Conservation (phyloP, 2,113 vertebrate species). For the Brienomyrus longianalis region DNA sequence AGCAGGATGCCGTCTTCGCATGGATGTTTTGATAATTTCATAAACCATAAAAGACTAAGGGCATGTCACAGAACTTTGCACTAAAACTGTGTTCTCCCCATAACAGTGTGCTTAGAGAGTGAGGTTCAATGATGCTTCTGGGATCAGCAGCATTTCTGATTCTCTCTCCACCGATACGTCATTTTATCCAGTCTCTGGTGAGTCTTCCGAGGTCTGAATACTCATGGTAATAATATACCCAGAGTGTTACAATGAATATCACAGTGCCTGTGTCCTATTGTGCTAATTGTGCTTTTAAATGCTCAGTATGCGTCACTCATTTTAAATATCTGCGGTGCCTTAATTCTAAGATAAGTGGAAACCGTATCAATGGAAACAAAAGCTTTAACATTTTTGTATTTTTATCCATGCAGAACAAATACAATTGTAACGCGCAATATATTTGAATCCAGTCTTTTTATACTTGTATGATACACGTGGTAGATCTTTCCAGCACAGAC, state of each 20-base stretch:
- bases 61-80: not conserved
- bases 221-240: not conserved
- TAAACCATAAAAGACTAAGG: slow-evolving; percentile 24
- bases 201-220: not conserved
- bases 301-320: not conserved
- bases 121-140: not conserved
- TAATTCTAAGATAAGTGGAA: not conserved
- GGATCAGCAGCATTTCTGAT: slow-evolving; percentile 16
- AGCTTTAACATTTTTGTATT: not conserved
- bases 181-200: not conserved
- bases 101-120: not conserved
- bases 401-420: not conserved
- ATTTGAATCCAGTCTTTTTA: not conserved
- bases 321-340: not conserved
- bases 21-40: slow-evolving; percentile 38
- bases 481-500: not conserved
- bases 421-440: not conserved
- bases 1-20: slow-evolving; percentile 32
- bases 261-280: not conserved
- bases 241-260: not conserved
- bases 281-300: not conserved
- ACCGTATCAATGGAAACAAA: not conserved
- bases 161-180: not conserved
- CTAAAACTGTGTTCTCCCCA: not conserved
- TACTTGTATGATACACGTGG: not conserved